phyloP scores from a whole-genome alignment of 1,140 invertebrate genomes.

The Apis florea region DNA sequence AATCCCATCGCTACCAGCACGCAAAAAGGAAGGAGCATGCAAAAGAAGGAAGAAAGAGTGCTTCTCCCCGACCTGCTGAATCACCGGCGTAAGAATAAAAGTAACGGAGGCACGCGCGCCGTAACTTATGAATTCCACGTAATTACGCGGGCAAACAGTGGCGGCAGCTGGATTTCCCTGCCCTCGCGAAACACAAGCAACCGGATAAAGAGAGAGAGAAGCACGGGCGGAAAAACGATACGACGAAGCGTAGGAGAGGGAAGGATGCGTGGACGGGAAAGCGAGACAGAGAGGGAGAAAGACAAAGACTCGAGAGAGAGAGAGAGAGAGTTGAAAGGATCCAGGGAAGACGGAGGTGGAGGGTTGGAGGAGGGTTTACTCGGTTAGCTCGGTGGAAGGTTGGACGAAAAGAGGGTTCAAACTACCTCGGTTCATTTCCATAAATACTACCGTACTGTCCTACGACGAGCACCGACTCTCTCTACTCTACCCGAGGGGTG shows the following conservation, averaged over 20 bases:
- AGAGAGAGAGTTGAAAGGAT: neutral
- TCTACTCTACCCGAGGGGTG: conserved; percentile 32
- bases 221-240: conserved; percentile 21
- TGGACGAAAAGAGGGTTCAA: conserved; percentile 69
- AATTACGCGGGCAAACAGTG: conserved; percentile 76
- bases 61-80: conserved; percentile 41
- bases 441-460: conserved; percentile 71
- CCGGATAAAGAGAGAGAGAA: neutral
- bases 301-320: too few relatives aligned
- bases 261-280: neutral
- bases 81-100: conserved; percentile 66
- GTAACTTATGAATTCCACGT: conserved; percentile 76
- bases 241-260: conserved; percentile 12
- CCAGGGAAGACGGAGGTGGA: conserved; percentile 3
- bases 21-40: too few relatives aligned
- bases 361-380: neutral
- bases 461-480: conserved; percentile 35
- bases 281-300: neutral
- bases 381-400: conserved; percentile 18
- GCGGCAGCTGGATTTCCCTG: conserved; percentile 59
- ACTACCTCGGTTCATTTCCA: conserved; percentile 77
- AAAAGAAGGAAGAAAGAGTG: too few relatives aligned
- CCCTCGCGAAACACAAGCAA: conserved; percentile 37
- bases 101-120: conserved; percentile 55
- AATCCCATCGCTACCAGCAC: too few relatives aligned